Conservation (phyloP, 2,113 vertebrate genomes). For the Prionailurus bengalensis region DNA sequence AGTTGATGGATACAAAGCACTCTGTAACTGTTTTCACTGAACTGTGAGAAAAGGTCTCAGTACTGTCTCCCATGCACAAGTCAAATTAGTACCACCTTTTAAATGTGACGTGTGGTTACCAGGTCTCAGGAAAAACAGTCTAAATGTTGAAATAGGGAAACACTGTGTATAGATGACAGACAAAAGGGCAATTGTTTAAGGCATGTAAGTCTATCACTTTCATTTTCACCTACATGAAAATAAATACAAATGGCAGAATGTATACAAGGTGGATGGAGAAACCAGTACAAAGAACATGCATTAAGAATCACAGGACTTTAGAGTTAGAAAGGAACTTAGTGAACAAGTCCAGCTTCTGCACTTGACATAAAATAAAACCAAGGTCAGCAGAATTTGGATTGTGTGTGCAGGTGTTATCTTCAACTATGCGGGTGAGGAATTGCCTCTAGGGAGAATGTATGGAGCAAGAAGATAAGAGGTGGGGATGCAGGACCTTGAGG, state of each 20-base stretch:
- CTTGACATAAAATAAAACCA: not conserved
- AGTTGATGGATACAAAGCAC: not conserved
- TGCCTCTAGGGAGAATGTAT: not conserved
- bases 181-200: constrained; percentile 25
- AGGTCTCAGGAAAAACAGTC: not conserved
- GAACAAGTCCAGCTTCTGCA: not conserved
- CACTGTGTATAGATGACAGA: not conserved
- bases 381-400: not conserved
- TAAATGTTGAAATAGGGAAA: constrained; percentile 31
- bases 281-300: not conserved
- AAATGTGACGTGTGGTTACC: constrained; percentile 20
- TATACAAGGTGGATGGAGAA: not conserved
- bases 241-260: not conserved
- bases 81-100: not conserved
- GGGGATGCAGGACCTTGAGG: accelerated
- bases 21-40: not conserved
- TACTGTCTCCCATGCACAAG: not conserved
- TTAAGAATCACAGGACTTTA: not conserved
- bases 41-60: constrained; percentile 1
- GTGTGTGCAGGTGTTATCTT: not conserved
- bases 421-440: not conserved
- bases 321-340: not conserved
- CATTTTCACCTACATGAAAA: not conserved
- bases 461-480: not conserved
- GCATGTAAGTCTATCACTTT: not conserved